Conservation (phyloP, 2,888 invertebrate genomes). For the Phengaris alcon region DNA sequence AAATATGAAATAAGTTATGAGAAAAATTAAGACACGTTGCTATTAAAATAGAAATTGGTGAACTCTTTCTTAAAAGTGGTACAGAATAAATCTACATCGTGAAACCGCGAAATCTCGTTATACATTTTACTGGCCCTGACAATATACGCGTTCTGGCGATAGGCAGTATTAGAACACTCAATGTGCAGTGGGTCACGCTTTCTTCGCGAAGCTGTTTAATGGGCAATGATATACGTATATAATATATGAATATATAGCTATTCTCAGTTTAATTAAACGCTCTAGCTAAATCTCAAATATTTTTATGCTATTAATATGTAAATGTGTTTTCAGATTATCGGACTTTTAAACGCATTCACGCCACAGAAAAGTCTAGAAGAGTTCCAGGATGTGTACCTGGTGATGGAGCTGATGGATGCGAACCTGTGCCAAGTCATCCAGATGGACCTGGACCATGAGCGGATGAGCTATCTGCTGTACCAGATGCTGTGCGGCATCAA, state of each 20-base stretch:
- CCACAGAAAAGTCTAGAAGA: constrained; percentile 98
- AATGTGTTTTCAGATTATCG: constrained; percentile 90
- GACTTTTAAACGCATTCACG: constrained; percentile 98
- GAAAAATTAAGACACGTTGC: too few species aligned
- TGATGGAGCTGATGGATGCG: constrained; percentile 99
- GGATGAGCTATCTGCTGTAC: constrained; percentile 99
- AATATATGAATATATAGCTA: not conserved
- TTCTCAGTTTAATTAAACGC: not conserved
- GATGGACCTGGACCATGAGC: constrained; percentile 99
- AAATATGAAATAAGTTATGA: too few species aligned
- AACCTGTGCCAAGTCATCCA: constrained; percentile 98
- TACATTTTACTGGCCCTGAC: too few species aligned
- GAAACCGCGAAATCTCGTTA: too few species aligned
- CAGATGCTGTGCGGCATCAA: constrained; percentile 99
- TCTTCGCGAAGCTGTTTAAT: too few species aligned
- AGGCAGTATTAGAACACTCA: too few species aligned
- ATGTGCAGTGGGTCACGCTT: too few species aligned
- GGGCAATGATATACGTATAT: too few species aligned
- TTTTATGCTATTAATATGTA: not conserved
- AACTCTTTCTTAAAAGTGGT: too few species aligned
- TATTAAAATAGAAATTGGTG: too few species aligned
- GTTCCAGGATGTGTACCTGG: constrained; percentile 99
- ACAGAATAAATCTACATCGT: too few species aligned
- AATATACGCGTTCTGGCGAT: too few species aligned
- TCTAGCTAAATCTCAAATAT: not conserved